Evolutionary conservation across 2,888 invertebrate species (phyloP), one percentile per base, ranked within the genome.

Genomic region (Dioctria rufipes): DNA sequence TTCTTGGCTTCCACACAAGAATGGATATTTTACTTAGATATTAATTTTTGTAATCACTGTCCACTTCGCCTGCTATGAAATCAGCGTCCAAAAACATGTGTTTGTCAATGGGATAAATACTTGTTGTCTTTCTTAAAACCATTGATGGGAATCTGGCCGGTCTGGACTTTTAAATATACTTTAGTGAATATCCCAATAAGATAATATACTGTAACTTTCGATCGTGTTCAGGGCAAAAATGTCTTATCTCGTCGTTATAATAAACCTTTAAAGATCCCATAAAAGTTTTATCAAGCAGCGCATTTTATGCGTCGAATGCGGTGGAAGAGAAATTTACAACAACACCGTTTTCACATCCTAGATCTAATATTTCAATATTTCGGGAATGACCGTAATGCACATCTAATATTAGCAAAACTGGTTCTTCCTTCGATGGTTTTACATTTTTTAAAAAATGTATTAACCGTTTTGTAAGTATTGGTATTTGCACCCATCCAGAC

Each of bases 391-490:
- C 83, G 66, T 83, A 83, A 77, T 85, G 83, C 6, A 85, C 85
- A 81, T 86, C 84, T 58, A 84, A 80, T 25, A 86, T 83, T 61
- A 85, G 80, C 54, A 85, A 78, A 69, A 85, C 81, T 63, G 83
- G 82, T 73, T 83, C 79, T 39, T 84, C 82, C 69, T 79, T 61
- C 73, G 83, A 80, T 5, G 85, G 84, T 78, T 85, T 85, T 25
- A 85, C 80, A 37, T 78, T 75, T 0, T 81, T 54, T 58, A 85
- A 80, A 67, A 86, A 86, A 83, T 88, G 86, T 43, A 83, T 69
- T 54, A 88, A 83, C 86, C 86, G 87, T 51, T 85, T 75, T 3
- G 85, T 83, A 82, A 87, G 87, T 2, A 86, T 78, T 37, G 85
- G 78, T 25, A 25, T 25, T 25, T 25, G 25, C 2, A 25, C 25